A percentile compares a stretch with the other conserved stretches of the same genome.
These are phyloP conservation scores for Brienomyrus longianalis DNA, from an alignment of 2,113 vertebrate species.

Conservation along the genomic window DNA sequence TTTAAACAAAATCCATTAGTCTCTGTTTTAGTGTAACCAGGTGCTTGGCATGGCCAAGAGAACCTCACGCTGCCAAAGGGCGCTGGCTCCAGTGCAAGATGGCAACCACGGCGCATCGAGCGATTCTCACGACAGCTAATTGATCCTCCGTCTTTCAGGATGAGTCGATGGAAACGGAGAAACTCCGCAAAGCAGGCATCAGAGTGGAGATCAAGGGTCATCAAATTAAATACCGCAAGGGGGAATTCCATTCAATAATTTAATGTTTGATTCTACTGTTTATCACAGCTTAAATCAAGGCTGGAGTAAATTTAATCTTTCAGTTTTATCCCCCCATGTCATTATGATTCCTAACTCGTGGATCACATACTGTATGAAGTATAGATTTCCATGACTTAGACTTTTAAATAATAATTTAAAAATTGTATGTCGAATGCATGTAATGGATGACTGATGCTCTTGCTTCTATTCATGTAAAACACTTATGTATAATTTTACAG, in stretches of 20 bases:
- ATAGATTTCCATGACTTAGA: not conserved
- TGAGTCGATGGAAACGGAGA: not conserved
- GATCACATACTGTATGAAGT: not conserved
- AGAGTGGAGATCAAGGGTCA: not conserved
- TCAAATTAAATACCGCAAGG: not conserved
- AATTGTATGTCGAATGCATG: not conserved
- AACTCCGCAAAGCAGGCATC: not conserved
- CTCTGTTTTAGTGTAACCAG: constrained; percentile 67
- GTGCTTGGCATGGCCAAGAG: constrained; percentile 60
- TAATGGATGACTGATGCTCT: not conserved
- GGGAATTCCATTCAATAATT: not conserved
- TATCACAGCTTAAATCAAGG: not conserved
- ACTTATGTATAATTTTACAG: not conserved
- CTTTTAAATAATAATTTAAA: not conserved
- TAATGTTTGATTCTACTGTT: not conserved
- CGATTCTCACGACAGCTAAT: not conserved
- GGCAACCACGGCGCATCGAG: constrained; percentile 39
- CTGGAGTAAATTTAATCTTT: not conserved
- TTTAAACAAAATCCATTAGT: constrained; percentile 56
- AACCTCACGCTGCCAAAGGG: constrained; percentile 55
- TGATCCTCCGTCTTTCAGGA: not conserved
- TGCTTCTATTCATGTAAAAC: not conserved
- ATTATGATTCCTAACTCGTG: not conserved
- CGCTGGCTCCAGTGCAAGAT: constrained; percentile 52
- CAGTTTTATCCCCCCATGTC: not conserved